Evolutionary conservation across 2,888 invertebrate genomes (phyloP), one percentile per base, ranked within the genome.

Genomic region (Platerodrilus igneus): DNA sequence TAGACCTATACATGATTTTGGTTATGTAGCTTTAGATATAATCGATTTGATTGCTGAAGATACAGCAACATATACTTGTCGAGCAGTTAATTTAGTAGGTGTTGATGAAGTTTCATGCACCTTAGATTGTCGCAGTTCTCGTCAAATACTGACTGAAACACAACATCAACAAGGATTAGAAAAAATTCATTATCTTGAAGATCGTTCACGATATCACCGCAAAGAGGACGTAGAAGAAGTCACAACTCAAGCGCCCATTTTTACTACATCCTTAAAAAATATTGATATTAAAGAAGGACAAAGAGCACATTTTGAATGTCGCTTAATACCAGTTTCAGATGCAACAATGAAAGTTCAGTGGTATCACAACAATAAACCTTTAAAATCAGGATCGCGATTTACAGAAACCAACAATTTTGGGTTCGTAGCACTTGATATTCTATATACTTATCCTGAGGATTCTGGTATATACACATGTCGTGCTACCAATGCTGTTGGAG

Each of bases 361-460:
- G 94, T 92, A 87, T 71, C 89, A 92, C 60, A 93, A 95, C 61
- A 90, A 89, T 57, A 77, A 79, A 51, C 88, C 92, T 0, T 75
- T 94, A 1, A 91, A 92, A 68, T 89, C 90, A 47, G 94, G 95
- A 23, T 93, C 94, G 4, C 81, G 97, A 56, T 97, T 96, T 66
- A 88, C 90, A 7, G 92, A 95, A 69, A 91, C 92, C 5, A 90
- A 94, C 62, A 96, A 92, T 69, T 97, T 99, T 65, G 97, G 97
- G 25, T 97, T 93, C 64, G 95, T 96, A 8, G 92, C 95, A 14
- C 73, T 99, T 40, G 97, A 99, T 63, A 94, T 99, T 53, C 81
- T 94, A 75, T 88, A 94, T 53, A 88, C 92, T 41, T 83, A 94
- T 59, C 90, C 95, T 5, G 97, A 97, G 66, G 97, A 99, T 72